These are phyloP conservation scores for Maccullochella peelii DNA, from an alignment of 2,113 vertebrate species.

Conservation along the genomic window DNA sequence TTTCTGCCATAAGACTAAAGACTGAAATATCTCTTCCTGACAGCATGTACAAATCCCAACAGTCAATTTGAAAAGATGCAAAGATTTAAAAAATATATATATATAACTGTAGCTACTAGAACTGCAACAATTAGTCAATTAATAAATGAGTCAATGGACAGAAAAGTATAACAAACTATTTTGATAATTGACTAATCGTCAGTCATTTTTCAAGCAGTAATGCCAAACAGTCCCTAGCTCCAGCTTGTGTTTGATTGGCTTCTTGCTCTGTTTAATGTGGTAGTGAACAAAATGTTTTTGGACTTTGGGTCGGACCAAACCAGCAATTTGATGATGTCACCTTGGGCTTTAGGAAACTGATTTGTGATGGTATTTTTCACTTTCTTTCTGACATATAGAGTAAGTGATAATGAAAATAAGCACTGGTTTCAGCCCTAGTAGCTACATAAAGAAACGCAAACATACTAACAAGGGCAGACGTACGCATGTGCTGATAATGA, in stretches of 20 bases:
- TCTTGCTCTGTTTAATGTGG: not conserved
- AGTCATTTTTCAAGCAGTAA: not conserved
- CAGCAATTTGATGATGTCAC: not conserved
- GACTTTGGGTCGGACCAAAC: not conserved
- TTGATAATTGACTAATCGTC: too few species aligned
- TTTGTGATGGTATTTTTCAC: not conserved
- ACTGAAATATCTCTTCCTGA: not conserved
- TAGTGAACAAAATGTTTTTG: not conserved
- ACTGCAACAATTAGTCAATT: not conserved
- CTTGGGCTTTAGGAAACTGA: not conserved
- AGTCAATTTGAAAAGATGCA: not conserved
- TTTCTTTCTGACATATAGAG: not conserved
- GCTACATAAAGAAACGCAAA: not conserved
- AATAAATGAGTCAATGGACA: too few species aligned
- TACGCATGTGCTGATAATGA: constrained; percentile 38
- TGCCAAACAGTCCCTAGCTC: not conserved
- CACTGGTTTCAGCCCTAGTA: not conserved
- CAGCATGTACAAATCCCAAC: not conserved
- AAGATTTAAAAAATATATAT: not conserved
- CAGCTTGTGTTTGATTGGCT: not conserved
- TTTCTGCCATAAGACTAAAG: not conserved
- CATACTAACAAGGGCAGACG: not conserved
- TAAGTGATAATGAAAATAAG: not conserved
- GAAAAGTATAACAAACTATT: too few species aligned
- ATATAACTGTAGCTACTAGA: not conserved